Base-by-base conservation (phyloP, 2,113 vertebrate genomes). In the Thermophis baileyi region DNA sequence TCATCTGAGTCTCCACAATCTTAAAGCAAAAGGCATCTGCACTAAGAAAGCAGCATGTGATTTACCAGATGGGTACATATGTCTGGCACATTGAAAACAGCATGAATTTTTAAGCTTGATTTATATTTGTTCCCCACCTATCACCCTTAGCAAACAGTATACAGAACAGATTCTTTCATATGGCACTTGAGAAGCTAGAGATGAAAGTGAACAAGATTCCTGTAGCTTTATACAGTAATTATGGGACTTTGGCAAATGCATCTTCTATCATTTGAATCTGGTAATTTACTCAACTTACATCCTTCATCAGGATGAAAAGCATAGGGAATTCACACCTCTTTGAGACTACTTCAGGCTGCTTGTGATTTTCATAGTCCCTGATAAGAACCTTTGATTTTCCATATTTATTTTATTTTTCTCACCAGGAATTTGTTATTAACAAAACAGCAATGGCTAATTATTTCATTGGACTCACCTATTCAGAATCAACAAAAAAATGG, bases 371-470 rank as follows among this genome's bases (percentile, higher is more conserved):
- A 50, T 27, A 44, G 27, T 49, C 14, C 9, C 27, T 49, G 20
- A 6, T 5, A 46, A 87, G 69, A 11, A 54, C 16, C 50, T 53
- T 85, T 89, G 50, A 92, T 25, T 89, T 47, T 10, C 25, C 27
- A 24, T 3, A 35, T 88, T 50, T 27, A 69, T 12, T 53, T 44
- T 16, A 22, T 20, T 49, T 53, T 69, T 81, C 27, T 88, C 88
- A 63, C 22, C 63, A 93, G 93, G 93, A 81, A 16, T 93, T 91
- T 89, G 24, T 93, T 85, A 51, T 1, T 35, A 93, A 91, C 47
- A 85, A 88, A 88, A 91, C 93, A 88, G 20, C 35, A 16, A 14
- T 4, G 7, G 50, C 27, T 49, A 9, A 88, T 30, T 93, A 93
- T 85, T 93, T 88, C 86, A 88, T 93, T 91, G 93, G 93, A 40